Conservation (phyloP, 2,888 invertebrate genomes). For the Euplagia quadripunctaria region DNA sequence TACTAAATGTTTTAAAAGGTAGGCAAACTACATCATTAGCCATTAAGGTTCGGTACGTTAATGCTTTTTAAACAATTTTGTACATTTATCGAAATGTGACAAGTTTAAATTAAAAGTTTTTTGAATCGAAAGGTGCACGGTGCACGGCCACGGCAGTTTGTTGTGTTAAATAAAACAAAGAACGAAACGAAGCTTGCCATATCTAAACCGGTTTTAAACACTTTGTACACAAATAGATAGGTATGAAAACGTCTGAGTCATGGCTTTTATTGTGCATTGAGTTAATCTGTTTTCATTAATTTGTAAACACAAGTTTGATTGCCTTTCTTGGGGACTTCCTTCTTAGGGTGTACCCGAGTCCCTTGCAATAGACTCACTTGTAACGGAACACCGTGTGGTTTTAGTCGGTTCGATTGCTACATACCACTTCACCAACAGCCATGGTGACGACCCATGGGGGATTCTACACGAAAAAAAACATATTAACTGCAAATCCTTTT, state of each 20-base stretch:
- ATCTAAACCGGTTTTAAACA: constrained; percentile 33
- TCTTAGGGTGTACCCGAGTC: no score
- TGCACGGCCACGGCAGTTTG: constrained; percentile 9
- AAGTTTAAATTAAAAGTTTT: neutral
- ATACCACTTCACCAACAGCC: no score
- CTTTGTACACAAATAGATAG: constrained; percentile 13
- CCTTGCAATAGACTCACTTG: no score
- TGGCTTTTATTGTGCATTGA: constrained; percentile 3
- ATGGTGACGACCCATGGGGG: no score
- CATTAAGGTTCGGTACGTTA: no score
- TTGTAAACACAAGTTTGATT: neutral
- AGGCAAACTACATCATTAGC: no score
- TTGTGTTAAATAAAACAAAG: constrained; percentile 2
- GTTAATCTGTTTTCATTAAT: neutral
- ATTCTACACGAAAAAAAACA: no score
- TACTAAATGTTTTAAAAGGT: no score
- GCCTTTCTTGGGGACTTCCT: no score
- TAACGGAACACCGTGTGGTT: no score
- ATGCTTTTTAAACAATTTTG: neutral
- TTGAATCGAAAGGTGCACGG: constrained; percentile 23
- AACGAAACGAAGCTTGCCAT: constrained; percentile 3
- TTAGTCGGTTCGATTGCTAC: no score
- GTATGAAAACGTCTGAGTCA: constrained; percentile 36
- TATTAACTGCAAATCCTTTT: neutral
- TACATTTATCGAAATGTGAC: no score